Percentiles rank a stretch among this genome's conserved stretches.
These are phyloP conservation scores for Parus major DNA, from an alignment of 2,113 vertebrate genomes.

Conservation along the genomic window DNA sequence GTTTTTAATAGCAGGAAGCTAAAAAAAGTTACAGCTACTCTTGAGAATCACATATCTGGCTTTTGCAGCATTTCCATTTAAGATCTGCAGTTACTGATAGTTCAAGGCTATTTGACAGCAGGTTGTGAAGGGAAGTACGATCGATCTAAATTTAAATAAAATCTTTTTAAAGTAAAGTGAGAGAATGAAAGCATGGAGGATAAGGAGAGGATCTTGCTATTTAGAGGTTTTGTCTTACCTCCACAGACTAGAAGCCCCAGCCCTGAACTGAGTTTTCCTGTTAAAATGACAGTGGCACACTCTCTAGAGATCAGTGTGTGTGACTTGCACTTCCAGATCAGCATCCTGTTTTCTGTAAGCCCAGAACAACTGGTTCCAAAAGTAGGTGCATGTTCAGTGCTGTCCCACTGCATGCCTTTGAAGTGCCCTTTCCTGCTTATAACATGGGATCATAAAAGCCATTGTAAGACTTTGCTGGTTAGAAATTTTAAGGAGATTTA, in stretches of 20 bases:
- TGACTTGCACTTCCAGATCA: not conserved
- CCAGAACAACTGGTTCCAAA: not conserved
- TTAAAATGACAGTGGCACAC: rapidly evolving
- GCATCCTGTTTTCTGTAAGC: not conserved
- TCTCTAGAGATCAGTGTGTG: not conserved
- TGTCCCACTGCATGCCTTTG: rapidly evolving
- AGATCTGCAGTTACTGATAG: not conserved
- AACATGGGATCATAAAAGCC: rapidly evolving
- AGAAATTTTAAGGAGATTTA: not conserved
- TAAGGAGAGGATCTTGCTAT: not conserved
- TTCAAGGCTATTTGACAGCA: not conserved
- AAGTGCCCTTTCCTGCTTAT: not conserved
- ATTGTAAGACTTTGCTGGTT: rapidly evolving
- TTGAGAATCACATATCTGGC: not conserved
- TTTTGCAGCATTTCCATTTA: not conserved
- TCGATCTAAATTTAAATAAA: not conserved
- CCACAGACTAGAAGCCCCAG: not conserved
- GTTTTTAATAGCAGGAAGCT: not conserved
- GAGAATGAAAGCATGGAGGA: not conserved
- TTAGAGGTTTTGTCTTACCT: not conserved
- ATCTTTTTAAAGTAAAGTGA: not conserved
- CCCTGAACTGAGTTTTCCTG: not conserved
- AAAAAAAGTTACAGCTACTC: not conserved
- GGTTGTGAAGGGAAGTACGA: not conserved
- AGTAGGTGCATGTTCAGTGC: rapidly evolving